Evolutionary conservation across 2,888 invertebrate genomes (phyloP).

Genomic region (Petrophora chlorosata): DNA sequence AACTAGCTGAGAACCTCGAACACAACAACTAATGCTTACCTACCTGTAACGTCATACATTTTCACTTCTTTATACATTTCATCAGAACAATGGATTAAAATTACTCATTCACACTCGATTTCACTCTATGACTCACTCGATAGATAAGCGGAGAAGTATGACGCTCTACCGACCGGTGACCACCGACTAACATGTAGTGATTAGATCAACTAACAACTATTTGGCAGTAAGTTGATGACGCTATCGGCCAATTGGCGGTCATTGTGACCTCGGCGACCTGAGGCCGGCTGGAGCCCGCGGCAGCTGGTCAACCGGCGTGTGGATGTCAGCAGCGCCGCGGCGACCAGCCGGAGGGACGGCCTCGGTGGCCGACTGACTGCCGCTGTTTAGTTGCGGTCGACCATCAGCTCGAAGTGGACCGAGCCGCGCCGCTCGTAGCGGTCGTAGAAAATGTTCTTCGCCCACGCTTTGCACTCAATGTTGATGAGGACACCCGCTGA

Average conservation of each 20-base stretch:
- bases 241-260: constrained; percentile 40
- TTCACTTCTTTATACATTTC: constrained; percentile 26
- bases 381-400: constrained; percentile 85
- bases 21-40: constrained; percentile 17
- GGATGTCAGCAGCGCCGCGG: constrained; percentile 4
- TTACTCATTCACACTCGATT: constrained; percentile 33
- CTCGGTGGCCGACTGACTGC: constrained; percentile 41
- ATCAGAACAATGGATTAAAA: constrained; percentile 36
- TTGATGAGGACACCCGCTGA: constrained; percentile 94
- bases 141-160: constrained; percentile 25
- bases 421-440: constrained; percentile 95
- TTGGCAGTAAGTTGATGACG: constrained; percentile 50
- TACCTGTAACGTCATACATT: constrained; percentile 24
- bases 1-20: constrained; percentile 17
- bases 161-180: constrained; percentile 34
- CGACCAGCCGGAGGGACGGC: constrained; percentile 22
- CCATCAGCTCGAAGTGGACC: constrained; percentile 97
- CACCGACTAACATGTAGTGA: constrained; percentile 45
- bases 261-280: constrained; percentile 31
- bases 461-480: constrained; percentile 97
- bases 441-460: constrained; percentile 93
- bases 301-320: constrained; percentile 27
- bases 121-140: constrained; percentile 27
- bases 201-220: constrained; percentile 47
- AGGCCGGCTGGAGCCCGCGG: constrained; percentile 2